phyloP scores from a whole-genome alignment of 2,797 vertebrate genomes.

The Psittacula derbiana region DNA sequence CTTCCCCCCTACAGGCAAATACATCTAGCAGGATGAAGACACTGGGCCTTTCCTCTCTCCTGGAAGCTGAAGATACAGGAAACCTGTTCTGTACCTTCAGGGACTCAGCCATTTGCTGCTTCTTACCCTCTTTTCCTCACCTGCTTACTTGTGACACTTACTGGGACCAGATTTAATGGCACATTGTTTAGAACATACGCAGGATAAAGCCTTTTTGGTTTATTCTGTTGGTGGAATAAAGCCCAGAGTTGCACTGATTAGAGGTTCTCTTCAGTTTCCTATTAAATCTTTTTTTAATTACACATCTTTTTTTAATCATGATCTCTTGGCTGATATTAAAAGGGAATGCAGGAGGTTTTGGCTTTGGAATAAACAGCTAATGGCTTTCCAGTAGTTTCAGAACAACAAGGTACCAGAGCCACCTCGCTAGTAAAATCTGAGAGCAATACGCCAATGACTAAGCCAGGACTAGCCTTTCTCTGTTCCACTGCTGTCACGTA shows the following conservation, averaged over 20 bases:
- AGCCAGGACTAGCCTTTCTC: neutral
- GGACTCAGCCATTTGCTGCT: neutral
- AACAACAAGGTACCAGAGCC: constrained; percentile 6
- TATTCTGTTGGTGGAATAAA: neutral
- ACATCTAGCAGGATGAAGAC: neutral
- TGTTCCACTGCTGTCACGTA: neutral
- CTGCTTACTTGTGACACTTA: neutral
- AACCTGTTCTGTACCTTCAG: neutral
- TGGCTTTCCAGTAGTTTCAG: neutral
- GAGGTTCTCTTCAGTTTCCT: neutral
- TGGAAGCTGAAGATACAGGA: neutral
- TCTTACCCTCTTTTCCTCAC: neutral
- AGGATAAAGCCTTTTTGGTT: neutral
- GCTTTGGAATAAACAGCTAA: neutral
- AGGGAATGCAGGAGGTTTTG: neutral
- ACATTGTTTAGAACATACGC: neutral
- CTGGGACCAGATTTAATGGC: neutral
- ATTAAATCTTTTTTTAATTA: neutral
- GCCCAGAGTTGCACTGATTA: neutral
- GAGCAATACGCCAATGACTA: neutral
- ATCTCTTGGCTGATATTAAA: constrained; percentile 6
- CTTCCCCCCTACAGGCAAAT: neutral
- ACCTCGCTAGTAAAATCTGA: constrained; percentile 21
- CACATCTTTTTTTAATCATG: neutral
- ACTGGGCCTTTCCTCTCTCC: neutral